Percentiles rank a stretch among this genome's conserved stretches.
Evolutionary conservation across 1,140 invertebrate species (phyloP).

Genomic region (Drosophila parabipectinata): DNA sequence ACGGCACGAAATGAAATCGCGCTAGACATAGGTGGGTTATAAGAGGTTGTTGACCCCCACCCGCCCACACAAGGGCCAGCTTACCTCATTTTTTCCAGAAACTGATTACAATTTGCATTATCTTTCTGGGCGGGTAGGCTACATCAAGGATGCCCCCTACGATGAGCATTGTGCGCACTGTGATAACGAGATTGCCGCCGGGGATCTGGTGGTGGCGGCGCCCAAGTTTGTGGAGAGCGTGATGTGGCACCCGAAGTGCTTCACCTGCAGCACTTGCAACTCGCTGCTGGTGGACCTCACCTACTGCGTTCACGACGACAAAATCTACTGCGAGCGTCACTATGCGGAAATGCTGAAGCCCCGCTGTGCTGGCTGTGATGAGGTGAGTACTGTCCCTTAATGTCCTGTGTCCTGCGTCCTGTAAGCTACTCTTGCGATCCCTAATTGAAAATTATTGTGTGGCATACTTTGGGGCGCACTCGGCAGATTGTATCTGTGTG

Average conservation of each 20-base stretch:
- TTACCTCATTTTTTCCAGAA: background rate
- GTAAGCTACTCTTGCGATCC: conserved; percentile 26
- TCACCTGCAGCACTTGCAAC: conserved; percentile 92
- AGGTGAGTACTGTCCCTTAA: conserved; percentile 89
- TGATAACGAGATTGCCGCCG: conserved; percentile 85
- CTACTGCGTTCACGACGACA: conserved; percentile 94
- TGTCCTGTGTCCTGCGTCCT: background rate
- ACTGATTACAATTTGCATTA: conserved; percentile 8
- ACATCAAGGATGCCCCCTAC: conserved; percentile 80
- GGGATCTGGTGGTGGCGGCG: conserved; percentile 85
- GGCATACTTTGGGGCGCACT: conserved; percentile 58
- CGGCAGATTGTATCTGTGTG: conserved; percentile 19
- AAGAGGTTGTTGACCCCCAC: background rate
- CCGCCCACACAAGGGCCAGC: background rate
- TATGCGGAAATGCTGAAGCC: conserved; percentile 97
- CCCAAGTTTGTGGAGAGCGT: conserved; percentile 85
- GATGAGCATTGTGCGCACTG: conserved; percentile 85
- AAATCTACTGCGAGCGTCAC: conserved; percentile 95
- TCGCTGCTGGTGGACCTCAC: conserved; percentile 96
- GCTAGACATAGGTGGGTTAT: conserved; percentile 93
- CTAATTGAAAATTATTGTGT: conserved; percentile 64
- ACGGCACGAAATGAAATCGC: conserved; percentile 96
- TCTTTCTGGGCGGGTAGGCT: conserved; percentile 48
- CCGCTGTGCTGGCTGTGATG: conserved; percentile 96
- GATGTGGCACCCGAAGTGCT: conserved; percentile 95